Conservation (phyloP, 1,140 invertebrate genomes). For the Ceratina japonica region DNA sequence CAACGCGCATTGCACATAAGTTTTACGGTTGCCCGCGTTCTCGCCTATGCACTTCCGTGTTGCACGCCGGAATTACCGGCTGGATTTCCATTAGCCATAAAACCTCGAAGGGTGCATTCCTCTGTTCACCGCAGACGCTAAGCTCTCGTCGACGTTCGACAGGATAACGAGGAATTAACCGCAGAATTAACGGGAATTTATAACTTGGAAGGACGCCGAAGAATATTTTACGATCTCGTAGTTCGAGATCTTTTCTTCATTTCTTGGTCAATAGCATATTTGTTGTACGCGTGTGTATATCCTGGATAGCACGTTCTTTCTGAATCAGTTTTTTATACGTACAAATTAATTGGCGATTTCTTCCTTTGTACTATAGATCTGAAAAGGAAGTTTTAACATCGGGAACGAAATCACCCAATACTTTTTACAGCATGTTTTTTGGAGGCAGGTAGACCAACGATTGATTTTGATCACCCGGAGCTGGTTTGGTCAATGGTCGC, state of each 20-base stretch:
- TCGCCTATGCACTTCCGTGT: not conserved
- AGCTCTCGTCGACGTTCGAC: not conserved
- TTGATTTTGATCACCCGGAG: not conserved
- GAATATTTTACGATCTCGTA: not conserved
- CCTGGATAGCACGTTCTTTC: no score
- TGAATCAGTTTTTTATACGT: no score
- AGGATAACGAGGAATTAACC: constrained; percentile 16
- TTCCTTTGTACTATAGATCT: no score
- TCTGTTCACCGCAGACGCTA: not conserved
- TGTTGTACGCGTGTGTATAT: no score
- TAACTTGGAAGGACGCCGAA: not conserved
- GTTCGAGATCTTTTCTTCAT: no score
- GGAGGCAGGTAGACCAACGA: not conserved
- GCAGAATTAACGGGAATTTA: not conserved
- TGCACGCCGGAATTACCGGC: not conserved
- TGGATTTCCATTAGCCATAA: constrained; percentile 31
- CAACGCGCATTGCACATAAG: not conserved
- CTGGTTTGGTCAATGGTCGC: not conserved
- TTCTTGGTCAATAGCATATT: no score
- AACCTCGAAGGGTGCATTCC: constrained; percentile 18
- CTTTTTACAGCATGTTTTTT: not conserved
- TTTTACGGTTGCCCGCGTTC: constrained; percentile 13
- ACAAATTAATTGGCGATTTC: no score
- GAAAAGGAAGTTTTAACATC: no score
- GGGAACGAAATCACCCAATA: not conserved